A percentile compares a stretch with the other conserved stretches of the same genome.
Evolutionary conservation across 1,140 invertebrate genomes (phyloP).

Genomic region (Gerris buenoi): DNA sequence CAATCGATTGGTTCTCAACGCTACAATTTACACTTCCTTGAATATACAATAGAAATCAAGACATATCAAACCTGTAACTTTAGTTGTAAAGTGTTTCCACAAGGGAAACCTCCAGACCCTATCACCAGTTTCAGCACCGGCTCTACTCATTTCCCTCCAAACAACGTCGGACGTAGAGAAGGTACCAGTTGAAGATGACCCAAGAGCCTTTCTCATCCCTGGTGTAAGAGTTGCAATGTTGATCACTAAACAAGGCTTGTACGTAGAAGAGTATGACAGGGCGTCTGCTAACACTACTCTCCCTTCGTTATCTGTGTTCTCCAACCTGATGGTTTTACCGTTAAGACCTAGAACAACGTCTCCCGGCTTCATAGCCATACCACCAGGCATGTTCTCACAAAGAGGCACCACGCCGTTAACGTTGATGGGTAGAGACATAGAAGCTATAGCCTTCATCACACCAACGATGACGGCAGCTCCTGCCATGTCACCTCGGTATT

Average conservation of each 20-base stretch:
- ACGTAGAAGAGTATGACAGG: constrained; percentile 31
- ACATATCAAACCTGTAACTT: constrained; percentile 27
- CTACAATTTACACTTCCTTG: too few species aligned
- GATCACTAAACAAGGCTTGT: constrained; percentile 34
- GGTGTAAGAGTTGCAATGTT: constrained; percentile 36
- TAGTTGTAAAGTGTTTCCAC: constrained; percentile 35
- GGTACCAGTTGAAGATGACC: constrained; percentile 33
- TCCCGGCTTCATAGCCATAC: constrained; percentile 69
- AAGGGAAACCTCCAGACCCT: constrained; percentile 42
- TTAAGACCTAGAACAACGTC: constrained; percentile 67
- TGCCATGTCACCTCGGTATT: constrained; percentile 79
- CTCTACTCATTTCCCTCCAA: constrained; percentile 28
- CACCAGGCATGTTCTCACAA: constrained; percentile 73
- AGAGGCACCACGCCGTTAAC: constrained; percentile 45
- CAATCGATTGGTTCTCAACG: too few species aligned
- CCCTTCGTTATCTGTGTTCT: constrained; percentile 40
- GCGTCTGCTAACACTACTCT: constrained; percentile 41
- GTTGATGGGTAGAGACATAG: constrained; percentile 54
- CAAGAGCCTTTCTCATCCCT: constrained; percentile 31
- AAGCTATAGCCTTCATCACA: constrained; percentile 49
- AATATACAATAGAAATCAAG: not conserved
- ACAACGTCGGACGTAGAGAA: constrained; percentile 31
- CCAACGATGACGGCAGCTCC: constrained; percentile 64
- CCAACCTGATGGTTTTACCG: constrained; percentile 38
- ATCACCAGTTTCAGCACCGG: constrained; percentile 36